phyloP scores from a whole-genome alignment of 2,113 vertebrate species.

The Trogon melanurus region DNA sequence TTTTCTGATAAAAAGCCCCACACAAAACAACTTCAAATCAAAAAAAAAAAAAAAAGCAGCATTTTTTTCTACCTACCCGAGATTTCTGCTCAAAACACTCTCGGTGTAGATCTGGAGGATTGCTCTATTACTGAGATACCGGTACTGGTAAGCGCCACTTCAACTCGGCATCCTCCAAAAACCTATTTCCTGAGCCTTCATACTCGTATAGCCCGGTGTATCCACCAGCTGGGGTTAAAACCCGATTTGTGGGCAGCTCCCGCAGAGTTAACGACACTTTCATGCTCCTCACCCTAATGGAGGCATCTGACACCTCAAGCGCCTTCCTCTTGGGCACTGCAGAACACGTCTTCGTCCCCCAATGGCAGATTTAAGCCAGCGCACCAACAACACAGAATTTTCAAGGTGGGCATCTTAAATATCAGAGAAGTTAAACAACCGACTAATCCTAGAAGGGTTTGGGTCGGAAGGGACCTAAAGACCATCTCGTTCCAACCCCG shows the following conservation, averaged over 20 bases:
- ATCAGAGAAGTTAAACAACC: neutral
- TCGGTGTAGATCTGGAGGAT: neutral
- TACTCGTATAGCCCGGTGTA: accelerated
- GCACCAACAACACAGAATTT: neutral
- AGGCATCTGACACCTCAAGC: neutral
- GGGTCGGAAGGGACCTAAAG: no score
- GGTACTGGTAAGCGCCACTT: neutral
- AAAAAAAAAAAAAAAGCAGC: no score
- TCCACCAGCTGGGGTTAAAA: neutral
- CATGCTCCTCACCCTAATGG: no score
- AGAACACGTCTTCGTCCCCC: neutral
- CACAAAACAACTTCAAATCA: no score
- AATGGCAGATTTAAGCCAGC: neutral
- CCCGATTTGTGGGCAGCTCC: neutral
- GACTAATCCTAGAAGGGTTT: neutral
- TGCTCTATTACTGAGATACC: neutral
- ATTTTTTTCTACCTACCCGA: neutral
- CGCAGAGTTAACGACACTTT: neutral
- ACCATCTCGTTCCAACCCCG: no score
- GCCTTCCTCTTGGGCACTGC: neutral
- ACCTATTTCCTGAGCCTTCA: neutral
- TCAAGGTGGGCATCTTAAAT: neutral
- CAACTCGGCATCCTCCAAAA: neutral
- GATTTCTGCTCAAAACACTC: neutral
- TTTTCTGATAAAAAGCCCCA: no score